phyloP scores from a whole-genome alignment of 2,113 vertebrate species.

The Aegotheles bennettii region DNA sequence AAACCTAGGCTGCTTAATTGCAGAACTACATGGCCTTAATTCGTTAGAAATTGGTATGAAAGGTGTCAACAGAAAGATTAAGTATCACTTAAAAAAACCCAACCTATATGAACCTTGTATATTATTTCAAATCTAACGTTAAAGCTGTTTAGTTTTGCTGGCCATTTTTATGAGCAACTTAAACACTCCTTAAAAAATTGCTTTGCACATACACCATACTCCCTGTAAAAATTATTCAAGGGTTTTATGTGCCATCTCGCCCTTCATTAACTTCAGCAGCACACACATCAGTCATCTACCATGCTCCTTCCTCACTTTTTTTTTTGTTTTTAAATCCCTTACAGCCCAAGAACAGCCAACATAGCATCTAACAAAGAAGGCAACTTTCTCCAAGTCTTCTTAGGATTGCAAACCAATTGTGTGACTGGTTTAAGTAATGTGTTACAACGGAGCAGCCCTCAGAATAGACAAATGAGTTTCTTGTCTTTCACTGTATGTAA shows the following conservation, averaged over 20 bases:
- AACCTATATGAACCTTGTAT: not conserved
- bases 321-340: not conserved
- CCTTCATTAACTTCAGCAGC: not conserved
- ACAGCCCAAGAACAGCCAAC: not conserved
- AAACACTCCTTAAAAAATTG: rapidly evolving
- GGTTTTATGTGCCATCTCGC: not conserved
- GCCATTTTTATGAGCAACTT: not conserved
- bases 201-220: not conserved
- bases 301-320: not conserved
- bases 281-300: not conserved
- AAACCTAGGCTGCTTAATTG: rapidly evolving
- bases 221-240: not conserved
- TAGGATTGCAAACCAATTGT: not conserved
- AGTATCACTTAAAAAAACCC: not conserved
- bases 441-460: not conserved
- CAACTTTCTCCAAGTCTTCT: not conserved
- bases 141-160: not conserved
- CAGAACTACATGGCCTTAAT: not conserved
- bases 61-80: not conserved
- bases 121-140: not conserved
- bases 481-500: not conserved
- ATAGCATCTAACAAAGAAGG: rapidly evolving
- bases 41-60: not conserved
- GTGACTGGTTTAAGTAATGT: not conserved
- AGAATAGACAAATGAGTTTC: not conserved